These are phyloP conservation scores for Lepidurus arcticus DNA, from an alignment of 1,140 invertebrate genomes.

Conservation along the genomic window DNA sequence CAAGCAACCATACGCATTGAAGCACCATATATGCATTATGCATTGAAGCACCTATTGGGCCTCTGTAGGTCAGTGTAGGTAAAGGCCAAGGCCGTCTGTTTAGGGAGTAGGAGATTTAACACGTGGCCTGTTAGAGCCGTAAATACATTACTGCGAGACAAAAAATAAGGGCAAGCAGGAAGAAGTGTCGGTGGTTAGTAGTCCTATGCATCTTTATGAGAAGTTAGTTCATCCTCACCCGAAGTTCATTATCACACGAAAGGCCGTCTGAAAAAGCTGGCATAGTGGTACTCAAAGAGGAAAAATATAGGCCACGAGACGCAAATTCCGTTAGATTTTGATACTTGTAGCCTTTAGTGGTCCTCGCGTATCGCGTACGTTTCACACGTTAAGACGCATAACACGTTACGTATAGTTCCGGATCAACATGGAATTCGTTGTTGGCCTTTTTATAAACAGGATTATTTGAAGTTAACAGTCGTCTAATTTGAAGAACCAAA, in stretches of 20 bases:
- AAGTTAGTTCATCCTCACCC: not conserved
- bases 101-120: not conserved
- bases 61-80: constrained; percentile 9
- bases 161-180: not conserved
- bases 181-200: not conserved
- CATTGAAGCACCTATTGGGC: not conserved
- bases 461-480: too few species aligned
- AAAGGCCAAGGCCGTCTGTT: constrained; percentile 6
- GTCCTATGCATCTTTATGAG: not conserved
- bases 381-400: not conserved
- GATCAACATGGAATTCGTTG: not conserved
- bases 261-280: not conserved
- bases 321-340: not conserved
- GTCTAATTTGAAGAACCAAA: too few species aligned
- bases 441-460: not conserved
- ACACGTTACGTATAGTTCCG: not conserved
- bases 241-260: not conserved
- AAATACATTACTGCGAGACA: not conserved
- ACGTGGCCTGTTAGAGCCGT: not conserved
- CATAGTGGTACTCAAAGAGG: not conserved
- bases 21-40: not conserved
- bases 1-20: not conserved
- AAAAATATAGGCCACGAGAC: constrained; percentile 17
- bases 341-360: not conserved
- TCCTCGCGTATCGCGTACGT: not conserved